Evolutionary conservation across 1,140 invertebrate genomes (phyloP).

Genomic region (Bombus affinis): DNA sequence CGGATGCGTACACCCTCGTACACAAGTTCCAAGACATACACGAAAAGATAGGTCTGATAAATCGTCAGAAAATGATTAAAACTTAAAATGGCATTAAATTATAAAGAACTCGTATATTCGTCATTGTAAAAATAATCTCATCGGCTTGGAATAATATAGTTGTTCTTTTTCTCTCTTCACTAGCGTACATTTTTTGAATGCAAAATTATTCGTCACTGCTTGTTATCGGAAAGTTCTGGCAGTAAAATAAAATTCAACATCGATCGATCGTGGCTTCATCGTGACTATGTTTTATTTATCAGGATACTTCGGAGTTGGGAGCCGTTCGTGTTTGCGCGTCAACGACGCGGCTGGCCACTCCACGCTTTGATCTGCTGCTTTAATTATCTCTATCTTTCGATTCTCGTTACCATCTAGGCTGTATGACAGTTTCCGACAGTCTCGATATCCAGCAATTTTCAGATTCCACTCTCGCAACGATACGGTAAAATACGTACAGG

Average conservation of each 20-base stretch:
- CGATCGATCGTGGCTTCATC: slow-evolving; percentile 26
- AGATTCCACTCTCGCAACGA: neutral
- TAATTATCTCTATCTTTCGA: neutral
- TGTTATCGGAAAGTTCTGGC: slow-evolving; percentile 11
- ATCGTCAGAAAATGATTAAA: no score
- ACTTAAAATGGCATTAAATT: no score
- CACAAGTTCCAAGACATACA: no score
- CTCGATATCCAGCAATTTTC: neutral
- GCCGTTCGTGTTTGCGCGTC: slow-evolving; percentile 33
- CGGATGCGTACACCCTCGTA: no score
- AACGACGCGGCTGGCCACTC: slow-evolving; percentile 18
- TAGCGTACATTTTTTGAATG: neutral
- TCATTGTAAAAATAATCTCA: neutral
- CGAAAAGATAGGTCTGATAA: no score
- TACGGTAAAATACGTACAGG: neutral
- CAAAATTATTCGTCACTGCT: neutral
- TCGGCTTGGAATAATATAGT: no score
- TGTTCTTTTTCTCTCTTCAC: neutral
- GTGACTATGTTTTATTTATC: slow-evolving; percentile 63
- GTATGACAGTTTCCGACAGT: slow-evolving; percentile 19
- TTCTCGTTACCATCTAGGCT: slow-evolving; percentile 43
- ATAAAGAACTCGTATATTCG: no score
- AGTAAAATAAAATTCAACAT: slow-evolving; percentile 20
- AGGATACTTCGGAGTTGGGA: slow-evolving; percentile 7
- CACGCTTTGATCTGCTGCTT: slow-evolving; percentile 16